phyloP scores from a whole-genome alignment of 2,797 vertebrate genomes.

The Semaprochilodus insignis region DNA sequence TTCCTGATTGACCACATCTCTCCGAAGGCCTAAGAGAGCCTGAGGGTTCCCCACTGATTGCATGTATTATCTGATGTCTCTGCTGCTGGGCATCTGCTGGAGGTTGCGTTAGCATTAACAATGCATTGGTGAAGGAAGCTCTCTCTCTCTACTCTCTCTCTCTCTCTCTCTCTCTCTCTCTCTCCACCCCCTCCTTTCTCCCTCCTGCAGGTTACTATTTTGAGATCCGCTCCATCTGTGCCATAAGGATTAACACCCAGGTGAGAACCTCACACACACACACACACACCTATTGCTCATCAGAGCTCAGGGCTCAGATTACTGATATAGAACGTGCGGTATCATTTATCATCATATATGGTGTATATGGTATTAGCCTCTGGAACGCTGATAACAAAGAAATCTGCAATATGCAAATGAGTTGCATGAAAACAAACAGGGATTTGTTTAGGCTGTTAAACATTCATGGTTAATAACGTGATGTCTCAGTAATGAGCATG shows the following conservation, averaged over 20 bases:
- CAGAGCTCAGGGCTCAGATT: neutral
- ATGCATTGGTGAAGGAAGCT: conserved; percentile 11
- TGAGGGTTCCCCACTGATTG: neutral
- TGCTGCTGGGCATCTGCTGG: neutral
- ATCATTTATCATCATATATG: neutral
- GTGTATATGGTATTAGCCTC: neutral
- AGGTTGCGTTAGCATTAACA: neutral
- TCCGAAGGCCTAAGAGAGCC: too few species aligned
- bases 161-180: too few species aligned
- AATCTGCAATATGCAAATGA: neutral
- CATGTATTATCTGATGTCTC: neutral
- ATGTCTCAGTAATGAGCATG: too few species aligned
- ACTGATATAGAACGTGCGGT: neutral
- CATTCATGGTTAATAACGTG: too few species aligned
- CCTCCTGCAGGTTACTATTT: conserved; percentile 94
- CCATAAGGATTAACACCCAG: conserved; percentile 99
- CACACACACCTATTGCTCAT: neutral
- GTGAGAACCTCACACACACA: conserved; percentile 78
- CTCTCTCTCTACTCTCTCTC: conserved; percentile 32
- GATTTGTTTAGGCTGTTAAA: too few species aligned
- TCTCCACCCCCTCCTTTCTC: conserved; percentile 38
- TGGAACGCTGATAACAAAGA: neutral
- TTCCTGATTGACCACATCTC: too few species aligned
- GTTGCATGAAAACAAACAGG: too few species aligned
- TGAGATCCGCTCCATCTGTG: conserved; percentile 98